A percentile compares a stretch with the other conserved stretches of the same genome.
Evolutionary conservation across 2,888 invertebrate genomes (phyloP).

Genomic region (Darwinula stevensoni): DNA sequence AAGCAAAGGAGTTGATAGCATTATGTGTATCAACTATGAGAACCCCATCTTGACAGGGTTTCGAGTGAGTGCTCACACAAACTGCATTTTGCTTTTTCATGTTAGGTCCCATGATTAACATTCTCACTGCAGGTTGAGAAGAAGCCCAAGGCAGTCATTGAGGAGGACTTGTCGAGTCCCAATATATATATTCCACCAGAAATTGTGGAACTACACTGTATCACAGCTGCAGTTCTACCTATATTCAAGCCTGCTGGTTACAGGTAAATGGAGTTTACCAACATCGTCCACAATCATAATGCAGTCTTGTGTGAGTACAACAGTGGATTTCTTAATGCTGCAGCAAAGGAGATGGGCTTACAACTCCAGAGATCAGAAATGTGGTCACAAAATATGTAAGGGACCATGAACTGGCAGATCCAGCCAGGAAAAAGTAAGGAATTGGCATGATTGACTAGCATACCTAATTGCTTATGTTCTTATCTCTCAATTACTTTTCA

Average conservation of each 20-base stretch:
- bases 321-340: not conserved
- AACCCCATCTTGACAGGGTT: conserved; percentile 9
- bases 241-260: conserved; percentile 27
- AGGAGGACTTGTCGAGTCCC: conserved; percentile 4
- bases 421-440: too few relatives aligned
- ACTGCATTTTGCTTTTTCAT: not conserved
- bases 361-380: conserved; percentile 13
- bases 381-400: conserved; percentile 30
- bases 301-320: not conserved
- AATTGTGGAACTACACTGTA: conserved; percentile 33
- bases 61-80: too few relatives aligned
- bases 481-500: too few relatives aligned
- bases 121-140: conserved; percentile 3
- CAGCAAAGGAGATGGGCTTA: conserved; percentile 13
- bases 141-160: too few relatives aligned
- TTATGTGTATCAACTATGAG: conserved; percentile 27
- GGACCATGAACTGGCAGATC: conserved; percentile 25
- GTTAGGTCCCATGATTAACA: not conserved
- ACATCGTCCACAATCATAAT: too few relatives aligned
- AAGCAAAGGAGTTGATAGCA: conserved; percentile 50
- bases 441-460: too few relatives aligned
- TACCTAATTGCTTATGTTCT: too few relatives aligned
- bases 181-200: conserved; percentile 20
- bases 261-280: too few relatives aligned
- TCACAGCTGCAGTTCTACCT: conserved; percentile 31